These are phyloP conservation scores for Octopus sinensis DNA, from an alignment of 1,140 invertebrate genomes.

Conservation along the genomic window DNA sequence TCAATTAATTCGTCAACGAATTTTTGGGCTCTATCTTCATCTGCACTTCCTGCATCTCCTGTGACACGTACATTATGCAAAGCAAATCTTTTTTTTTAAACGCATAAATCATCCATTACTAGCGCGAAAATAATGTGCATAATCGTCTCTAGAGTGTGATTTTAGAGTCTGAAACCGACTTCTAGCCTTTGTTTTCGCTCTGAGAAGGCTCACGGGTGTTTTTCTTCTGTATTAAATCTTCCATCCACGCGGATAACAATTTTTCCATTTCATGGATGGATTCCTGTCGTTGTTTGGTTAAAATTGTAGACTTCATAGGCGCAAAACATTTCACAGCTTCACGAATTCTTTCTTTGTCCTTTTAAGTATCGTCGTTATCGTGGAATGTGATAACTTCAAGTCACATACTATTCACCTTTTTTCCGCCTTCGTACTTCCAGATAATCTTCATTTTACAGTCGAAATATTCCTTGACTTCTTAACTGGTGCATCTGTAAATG, in stretches of 20 bases:
- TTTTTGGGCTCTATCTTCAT: too few species aligned
- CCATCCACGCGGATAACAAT: not conserved
- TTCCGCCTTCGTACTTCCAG: not conserved
- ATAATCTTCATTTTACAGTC: not conserved
- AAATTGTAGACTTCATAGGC: not conserved
- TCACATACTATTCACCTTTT: not conserved
- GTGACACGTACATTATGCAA: not conserved
- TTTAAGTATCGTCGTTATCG: not conserved
- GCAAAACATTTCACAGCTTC: not conserved
- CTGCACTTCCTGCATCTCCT: too few species aligned
- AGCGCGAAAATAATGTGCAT: not conserved
- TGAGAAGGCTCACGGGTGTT: not conserved
- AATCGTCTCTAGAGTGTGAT: not conserved
- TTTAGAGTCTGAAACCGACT: not conserved
- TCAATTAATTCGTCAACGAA: too few species aligned
- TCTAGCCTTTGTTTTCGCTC: not conserved
- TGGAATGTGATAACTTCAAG: not conserved
- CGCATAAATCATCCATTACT: not conserved
- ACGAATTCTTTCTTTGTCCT: not conserved
- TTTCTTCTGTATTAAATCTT: not conserved
- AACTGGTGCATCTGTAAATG: not conserved
- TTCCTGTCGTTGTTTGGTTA: not conserved
- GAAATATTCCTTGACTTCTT: not conserved
- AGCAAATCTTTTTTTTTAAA: not conserved
- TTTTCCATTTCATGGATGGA: constrained; percentile 7